These are phyloP conservation scores for Neopelma chrysocephalum DNA, from an alignment of 2,797 vertebrate species.

Conservation along the genomic window DNA sequence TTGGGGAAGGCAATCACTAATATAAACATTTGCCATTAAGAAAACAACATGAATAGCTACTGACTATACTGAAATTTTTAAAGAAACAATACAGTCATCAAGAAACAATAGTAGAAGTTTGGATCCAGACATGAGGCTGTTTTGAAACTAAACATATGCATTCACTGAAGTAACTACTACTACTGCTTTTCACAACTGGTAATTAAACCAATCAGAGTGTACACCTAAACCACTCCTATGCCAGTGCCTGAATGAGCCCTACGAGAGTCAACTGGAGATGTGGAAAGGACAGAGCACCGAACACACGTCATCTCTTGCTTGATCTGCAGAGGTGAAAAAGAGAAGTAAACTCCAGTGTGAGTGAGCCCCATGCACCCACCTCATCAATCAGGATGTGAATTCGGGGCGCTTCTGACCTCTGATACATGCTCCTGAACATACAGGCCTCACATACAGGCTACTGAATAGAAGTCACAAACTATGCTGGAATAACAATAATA, in stretches of 20 bases:
- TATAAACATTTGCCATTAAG: not conserved
- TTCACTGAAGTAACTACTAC: not conserved
- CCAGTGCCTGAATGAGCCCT: not conserved
- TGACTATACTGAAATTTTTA: not conserved
- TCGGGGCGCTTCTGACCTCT: not conserved
- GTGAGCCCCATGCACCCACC: accelerated
- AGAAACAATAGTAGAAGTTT: not conserved
- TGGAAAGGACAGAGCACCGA: not conserved
- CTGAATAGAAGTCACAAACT: not conserved
- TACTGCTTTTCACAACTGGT: not conserved
- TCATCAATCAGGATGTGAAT: not conserved
- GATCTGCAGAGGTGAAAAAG: not conserved
- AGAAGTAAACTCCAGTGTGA: not conserved
- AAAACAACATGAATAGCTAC: not conserved
- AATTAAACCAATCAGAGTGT: not conserved
- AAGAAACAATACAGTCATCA: not conserved
- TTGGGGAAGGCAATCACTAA: not conserved
- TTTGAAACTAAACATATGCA: not conserved
- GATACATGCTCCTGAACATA: too few relatives aligned
- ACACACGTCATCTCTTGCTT: not conserved
- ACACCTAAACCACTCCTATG: not conserved
- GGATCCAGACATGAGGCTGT: accelerated
- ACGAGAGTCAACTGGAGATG: not conserved
- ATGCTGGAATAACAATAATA: not conserved
- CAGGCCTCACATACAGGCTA: accelerated